phyloP scores from a whole-genome alignment of 1,140 invertebrate genomes.

The Ceratosolen solmsi region DNA sequence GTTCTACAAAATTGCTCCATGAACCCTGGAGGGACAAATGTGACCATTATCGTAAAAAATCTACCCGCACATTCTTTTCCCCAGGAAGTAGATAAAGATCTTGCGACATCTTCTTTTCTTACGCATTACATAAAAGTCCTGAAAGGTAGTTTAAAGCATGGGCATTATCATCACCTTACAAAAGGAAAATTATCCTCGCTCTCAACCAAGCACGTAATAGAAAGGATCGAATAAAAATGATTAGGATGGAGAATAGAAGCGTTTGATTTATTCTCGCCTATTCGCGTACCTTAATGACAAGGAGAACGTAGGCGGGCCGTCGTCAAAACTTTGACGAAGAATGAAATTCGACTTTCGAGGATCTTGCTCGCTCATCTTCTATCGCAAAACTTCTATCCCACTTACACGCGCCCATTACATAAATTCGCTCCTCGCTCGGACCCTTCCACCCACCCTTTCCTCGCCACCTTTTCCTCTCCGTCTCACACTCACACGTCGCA shows the following conservation, averaged over 20 bases:
- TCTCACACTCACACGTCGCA: too few species aligned
- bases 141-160: not conserved
- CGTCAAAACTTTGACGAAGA: constrained; percentile 20
- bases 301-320: not conserved
- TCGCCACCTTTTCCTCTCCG: not conserved
- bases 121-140: too few species aligned
- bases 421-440: too few species aligned
- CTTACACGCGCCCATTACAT: constrained; percentile 34
- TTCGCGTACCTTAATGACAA: not conserved
- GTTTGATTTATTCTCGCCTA: not conserved
- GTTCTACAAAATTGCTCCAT: constrained; percentile 32
- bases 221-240: not conserved
- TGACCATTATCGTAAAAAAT: constrained; percentile 46
- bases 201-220: not conserved
- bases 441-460: not conserved
- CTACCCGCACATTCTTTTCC: not conserved
- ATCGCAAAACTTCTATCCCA: constrained; percentile 33
- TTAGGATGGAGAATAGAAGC: too few species aligned
- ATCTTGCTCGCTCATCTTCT: not conserved
- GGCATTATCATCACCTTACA: not conserved
- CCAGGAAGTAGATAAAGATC: not conserved
- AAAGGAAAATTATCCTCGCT: not conserved
- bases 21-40: constrained; percentile 26
- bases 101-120: not conserved
- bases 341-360: constrained; percentile 8